A percentile compares a stretch with the other conserved stretches of the same genome.
These are phyloP conservation scores for Plagodis dolabraria DNA, from an alignment of 2,888 invertebrate genomes.

Conservation along the genomic window DNA sequence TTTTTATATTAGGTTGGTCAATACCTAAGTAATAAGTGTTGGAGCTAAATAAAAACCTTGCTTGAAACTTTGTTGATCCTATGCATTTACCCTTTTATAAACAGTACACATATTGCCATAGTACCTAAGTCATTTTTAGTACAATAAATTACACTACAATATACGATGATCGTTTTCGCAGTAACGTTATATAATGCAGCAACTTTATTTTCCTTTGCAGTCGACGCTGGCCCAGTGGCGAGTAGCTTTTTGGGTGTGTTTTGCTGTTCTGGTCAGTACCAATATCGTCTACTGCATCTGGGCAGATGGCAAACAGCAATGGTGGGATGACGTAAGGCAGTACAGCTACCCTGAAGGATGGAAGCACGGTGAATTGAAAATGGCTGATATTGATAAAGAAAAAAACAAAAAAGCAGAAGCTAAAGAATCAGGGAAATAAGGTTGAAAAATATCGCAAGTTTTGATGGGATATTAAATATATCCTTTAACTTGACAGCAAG, in stretches of 20 bases:
- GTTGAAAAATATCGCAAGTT: not conserved
- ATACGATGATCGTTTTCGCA: too few relatives aligned
- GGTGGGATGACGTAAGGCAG: conserved; percentile 88
- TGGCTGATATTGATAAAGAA: conserved; percentile 64
- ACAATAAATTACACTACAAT: too few relatives aligned
- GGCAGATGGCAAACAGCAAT: conserved; percentile 89
- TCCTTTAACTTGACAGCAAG: too few relatives aligned
- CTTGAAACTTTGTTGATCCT: too few relatives aligned
- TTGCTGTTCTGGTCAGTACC: conserved; percentile 86
- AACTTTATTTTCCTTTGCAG: conserved; percentile 55
- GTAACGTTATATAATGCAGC: too few relatives aligned
- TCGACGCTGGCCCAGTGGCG: conserved; percentile 87
- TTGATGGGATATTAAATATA: not conserved
- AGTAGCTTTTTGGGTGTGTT: conserved; percentile 90
- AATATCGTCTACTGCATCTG: conserved; percentile 87
- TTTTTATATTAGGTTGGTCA: too few relatives aligned
- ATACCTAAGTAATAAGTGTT: too few relatives aligned
- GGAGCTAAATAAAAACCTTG: too few relatives aligned
- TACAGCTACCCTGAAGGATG: conserved; percentile 74
- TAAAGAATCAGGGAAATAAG: conserved; percentile 38
- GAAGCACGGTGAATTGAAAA: conserved; percentile 71
- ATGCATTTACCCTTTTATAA: not conserved
- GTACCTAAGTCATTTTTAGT: too few relatives aligned
- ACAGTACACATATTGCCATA: not conserved
- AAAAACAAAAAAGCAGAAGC: conserved; percentile 68